A percentile compares a stretch with the other conserved stretches of the same genome.
Evolutionary conservation across 2,888 invertebrate species (phyloP).

Genomic region (Tolmerus cingulatus): DNA sequence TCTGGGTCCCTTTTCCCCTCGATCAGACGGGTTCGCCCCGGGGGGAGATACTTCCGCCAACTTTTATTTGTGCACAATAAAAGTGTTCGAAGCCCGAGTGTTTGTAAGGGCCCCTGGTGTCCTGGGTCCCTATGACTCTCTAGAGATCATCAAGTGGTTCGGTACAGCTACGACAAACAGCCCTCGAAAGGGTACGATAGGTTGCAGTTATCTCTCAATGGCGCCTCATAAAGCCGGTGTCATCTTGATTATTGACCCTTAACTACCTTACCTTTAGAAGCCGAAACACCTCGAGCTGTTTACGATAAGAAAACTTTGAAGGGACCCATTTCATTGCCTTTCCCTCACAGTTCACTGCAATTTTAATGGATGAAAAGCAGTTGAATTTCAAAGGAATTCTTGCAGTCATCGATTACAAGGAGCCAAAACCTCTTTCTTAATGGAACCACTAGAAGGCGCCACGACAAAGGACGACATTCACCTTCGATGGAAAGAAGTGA

Average conservation of each 20-base stretch:
- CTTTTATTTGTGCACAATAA: constrained; percentile 27
- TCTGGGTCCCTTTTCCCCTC: neutral
- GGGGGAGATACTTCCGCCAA: constrained; percentile 9
- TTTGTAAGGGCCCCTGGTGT: neutral
- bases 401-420: constrained; percentile 21
- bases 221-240: constrained; percentile 23
- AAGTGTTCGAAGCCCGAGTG: neutral
- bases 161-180: neutral
- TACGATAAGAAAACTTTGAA: constrained; percentile 34
- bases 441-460: neutral
- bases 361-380: constrained; percentile 24
- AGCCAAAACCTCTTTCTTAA: neutral
- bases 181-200: neutral
- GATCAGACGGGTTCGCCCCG: neutral
- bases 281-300: constrained; percentile 14
- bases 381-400: constrained; percentile 22
- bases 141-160: constrained; percentile 28
- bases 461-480: constrained; percentile 32
- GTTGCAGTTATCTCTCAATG: constrained; percentile 11
- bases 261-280: constrained; percentile 5
- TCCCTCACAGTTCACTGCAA: constrained; percentile 18
- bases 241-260: constrained; percentile 38
- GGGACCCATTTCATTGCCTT: neutral
- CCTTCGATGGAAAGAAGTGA: neutral
- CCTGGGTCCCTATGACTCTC: neutral